phyloP scores from a whole-genome alignment of 1,140 invertebrate genomes.

The Tetragonula clypearis region DNA sequence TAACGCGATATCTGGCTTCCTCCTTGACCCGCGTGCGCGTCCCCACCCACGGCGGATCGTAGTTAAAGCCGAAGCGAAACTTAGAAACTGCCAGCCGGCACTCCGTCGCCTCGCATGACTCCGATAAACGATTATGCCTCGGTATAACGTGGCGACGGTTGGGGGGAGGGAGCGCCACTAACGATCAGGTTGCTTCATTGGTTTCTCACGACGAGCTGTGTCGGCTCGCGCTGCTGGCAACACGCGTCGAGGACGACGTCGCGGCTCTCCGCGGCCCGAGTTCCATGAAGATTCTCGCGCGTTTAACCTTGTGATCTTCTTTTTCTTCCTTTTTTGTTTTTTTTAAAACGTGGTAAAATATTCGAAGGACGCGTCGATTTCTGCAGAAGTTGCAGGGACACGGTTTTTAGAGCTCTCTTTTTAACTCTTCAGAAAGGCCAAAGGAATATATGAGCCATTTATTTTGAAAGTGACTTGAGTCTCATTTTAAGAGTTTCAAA shows the following conservation, averaged over 20 bases:
- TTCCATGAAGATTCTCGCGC: neutral
- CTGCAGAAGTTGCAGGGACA: no score
- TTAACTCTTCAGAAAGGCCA: no score
- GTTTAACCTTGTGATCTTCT: neutral
- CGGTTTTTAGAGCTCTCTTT: no score
- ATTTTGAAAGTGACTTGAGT: no score
- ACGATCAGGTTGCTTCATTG: slow-evolving; percentile 76
- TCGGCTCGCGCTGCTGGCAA: slow-evolving; percentile 23
- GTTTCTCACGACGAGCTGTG: slow-evolving; percentile 69
- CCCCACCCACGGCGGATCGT: slow-evolving; percentile 54
- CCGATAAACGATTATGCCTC: slow-evolving; percentile 75
- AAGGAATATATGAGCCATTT: no score
- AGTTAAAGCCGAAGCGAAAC: slow-evolving; percentile 70
- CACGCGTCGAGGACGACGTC: neutral
- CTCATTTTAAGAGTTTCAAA: no score
- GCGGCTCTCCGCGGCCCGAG: no score
- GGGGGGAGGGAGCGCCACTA: slow-evolving; percentile 57
- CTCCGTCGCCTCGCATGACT: slow-evolving; percentile 75
- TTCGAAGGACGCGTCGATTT: no score
- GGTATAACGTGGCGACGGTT: slow-evolving; percentile 58
- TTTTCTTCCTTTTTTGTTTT: no score
- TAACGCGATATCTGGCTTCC: slow-evolving; percentile 37
- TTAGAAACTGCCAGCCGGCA: slow-evolving; percentile 72
- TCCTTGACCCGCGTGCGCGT: slow-evolving; percentile 30
- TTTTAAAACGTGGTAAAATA: neutral